These are phyloP conservation scores for Gymnocypris eckloni DNA, from an alignment of 2,797 vertebrate genomes.

Conservation along the genomic window DNA sequence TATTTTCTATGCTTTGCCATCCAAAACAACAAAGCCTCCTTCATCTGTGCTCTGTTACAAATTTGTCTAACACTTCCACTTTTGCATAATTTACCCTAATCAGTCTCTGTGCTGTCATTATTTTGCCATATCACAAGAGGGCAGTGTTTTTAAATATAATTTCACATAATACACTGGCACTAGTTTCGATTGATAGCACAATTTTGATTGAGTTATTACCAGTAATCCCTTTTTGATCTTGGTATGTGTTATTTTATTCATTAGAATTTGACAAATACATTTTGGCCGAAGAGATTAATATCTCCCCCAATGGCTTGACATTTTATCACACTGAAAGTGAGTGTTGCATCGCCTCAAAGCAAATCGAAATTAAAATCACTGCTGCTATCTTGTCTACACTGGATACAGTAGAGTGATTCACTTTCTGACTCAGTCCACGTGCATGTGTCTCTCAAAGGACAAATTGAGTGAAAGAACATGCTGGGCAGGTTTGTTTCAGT, in stretches of 20 bases:
- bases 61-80: not conserved
- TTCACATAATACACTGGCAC: not conserved
- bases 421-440: no score
- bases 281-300: not conserved
- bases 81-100: not conserved
- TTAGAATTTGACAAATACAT: not conserved
- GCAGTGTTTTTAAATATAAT: slow-evolving; percentile 33
- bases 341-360: no score
- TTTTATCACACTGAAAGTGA: no score
- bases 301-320: no score
- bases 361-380: no score
- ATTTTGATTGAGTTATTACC: not conserved
- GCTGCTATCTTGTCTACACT: no score
- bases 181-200: not conserved
- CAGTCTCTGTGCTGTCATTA: not conserved
- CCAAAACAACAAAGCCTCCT: no score
- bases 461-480: no score
- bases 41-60: not conserved
- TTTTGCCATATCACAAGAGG: slow-evolving; percentile 44
- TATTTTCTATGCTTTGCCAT: no score
- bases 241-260: not conserved
- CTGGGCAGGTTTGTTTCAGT: no score
- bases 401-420: no score
- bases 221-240: not conserved
- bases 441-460: no score